Evolutionary conservation across 2,888 invertebrate genomes (phyloP), one percentile per base, ranked within the genome.

Genomic region (Drosophila merina): DNA sequence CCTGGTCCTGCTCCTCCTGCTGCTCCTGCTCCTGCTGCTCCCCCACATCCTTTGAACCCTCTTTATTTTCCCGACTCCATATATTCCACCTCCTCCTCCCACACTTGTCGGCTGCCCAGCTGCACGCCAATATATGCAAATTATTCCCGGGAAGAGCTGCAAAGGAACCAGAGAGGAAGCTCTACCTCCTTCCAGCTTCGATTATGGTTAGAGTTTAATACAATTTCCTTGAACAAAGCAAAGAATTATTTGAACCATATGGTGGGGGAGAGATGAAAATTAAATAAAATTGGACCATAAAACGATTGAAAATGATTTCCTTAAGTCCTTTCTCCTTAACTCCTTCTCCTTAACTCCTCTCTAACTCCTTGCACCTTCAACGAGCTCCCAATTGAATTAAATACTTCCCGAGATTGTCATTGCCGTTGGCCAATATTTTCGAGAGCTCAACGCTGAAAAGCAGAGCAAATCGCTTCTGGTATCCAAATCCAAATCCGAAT

Each of bases 351-450:
- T 36, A 36, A n/a, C 36, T n/a, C 10, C 12, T 10, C 1, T 14
- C 45, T 60, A 45, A 45, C 20, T 14, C 14, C 59, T 28, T 28
- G 33, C 33, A 45, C 28, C 42, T 45, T 45, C 14, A 33, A 30
- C 55, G 30, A 36, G 33, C 36, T 47, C 1, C 30, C 36, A 70
- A 67, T 67, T 67, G 26, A 50, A 58, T 70, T 71, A 50, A 47
- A 28, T 57, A 40, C 56, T 55, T 4, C 12, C 28, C 33, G 14
- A 48, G 47, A 50, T 70, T 31, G 54, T 54, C 59, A 45, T 26
- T 70, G 54, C 44, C 54, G 51, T 78, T 75, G 48, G 67, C 36
- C 57, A 71, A 81, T 63, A 71, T 64, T 52, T 63, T 57, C 2
- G 49, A n/a, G 12, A 64, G 54, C 28, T 31, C 38, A 4, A n/a